phyloP scores from a whole-genome alignment of 2,888 invertebrate species.

The Eudasyphora cyanicolor region DNA sequence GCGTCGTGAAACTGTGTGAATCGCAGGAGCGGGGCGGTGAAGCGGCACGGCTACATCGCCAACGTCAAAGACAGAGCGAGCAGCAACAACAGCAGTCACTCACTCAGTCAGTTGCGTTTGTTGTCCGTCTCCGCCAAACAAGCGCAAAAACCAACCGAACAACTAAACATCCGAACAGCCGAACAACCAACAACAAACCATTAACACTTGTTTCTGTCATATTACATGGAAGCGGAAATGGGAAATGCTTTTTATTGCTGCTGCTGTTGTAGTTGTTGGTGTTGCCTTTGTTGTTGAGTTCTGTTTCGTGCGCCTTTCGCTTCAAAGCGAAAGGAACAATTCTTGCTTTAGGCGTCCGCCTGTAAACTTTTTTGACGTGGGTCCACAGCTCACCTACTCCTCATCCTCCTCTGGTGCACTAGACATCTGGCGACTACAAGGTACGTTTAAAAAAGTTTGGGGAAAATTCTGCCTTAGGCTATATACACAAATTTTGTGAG shows the following conservation, averaged over 20 bases:
- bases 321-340: constrained; percentile 58
- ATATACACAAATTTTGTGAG: neutral
- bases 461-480: too few relatives aligned
- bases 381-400: too few relatives aligned
- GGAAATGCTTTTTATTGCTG: constrained; percentile 60
- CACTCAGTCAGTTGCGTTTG: constrained; percentile 26
- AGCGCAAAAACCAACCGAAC: constrained; percentile 33
- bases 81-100: constrained; percentile 12
- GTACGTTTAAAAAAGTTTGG: too few relatives aligned
- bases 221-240: constrained; percentile 66
- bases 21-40: too few relatives aligned
- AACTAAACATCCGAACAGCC: constrained; percentile 42
- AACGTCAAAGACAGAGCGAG: neutral
- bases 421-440: neutral
- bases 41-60: neutral
- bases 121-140: neutral
- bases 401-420: constrained; percentile 34
- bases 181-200: constrained; percentile 66
- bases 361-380: constrained; percentile 63
- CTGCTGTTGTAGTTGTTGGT: constrained; percentile 10
- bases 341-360: constrained; percentile 59
- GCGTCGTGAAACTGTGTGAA: too few relatives aligned
- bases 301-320: constrained; percentile 1
- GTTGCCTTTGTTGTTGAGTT: neutral
- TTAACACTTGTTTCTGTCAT: constrained; percentile 69